These are phyloP conservation scores for Sebastes fasciatus DNA, from an alignment of 2,113 vertebrate species.

Conservation along the genomic window DNA sequence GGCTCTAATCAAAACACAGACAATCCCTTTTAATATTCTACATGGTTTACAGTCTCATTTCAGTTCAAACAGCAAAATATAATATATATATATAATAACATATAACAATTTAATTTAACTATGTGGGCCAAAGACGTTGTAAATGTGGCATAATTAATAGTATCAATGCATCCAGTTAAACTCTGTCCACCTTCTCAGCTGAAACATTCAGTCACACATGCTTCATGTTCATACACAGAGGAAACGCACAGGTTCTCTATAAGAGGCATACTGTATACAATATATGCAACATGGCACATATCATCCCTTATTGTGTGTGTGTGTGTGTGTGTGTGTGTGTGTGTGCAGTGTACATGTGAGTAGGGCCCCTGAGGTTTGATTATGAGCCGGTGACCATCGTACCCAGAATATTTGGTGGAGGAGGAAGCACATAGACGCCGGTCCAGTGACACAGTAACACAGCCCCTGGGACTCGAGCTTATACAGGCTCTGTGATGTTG, in stretches of 20 bases:
- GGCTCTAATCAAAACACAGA: not conserved
- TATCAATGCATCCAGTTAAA: slow-evolving; percentile 17
- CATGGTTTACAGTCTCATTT: slow-evolving; percentile 16
- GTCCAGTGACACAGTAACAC: slow-evolving; percentile 69
- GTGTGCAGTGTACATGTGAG: slow-evolving; percentile 11
- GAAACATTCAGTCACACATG: not conserved
- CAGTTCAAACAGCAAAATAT: not conserved
- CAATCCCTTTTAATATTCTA: not conserved
- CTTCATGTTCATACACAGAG: not conserved
- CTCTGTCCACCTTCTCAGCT: not conserved
- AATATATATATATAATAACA: not conserved
- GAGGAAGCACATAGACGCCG: slow-evolving; percentile 49
- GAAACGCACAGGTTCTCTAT: not conserved
- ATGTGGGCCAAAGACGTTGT: slow-evolving; percentile 8
- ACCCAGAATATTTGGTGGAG: slow-evolving; percentile 42
- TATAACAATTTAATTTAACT: slow-evolving; percentile 22
- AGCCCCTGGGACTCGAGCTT: slow-evolving; percentile 65
- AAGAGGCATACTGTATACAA: not conserved
- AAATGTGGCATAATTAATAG: not conserved
- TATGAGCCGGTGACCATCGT: slow-evolving; percentile 56
- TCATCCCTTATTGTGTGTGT: slow-evolving; percentile 18
- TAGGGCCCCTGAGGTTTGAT: slow-evolving; percentile 70
- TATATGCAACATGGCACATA: slow-evolving; percentile 26
- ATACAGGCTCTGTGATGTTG: slow-evolving; percentile 71
- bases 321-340: slow-evolving; percentile 22